phyloP scores from a whole-genome alignment of 2,888 invertebrate species.

The Hemithea aestivaria region DNA sequence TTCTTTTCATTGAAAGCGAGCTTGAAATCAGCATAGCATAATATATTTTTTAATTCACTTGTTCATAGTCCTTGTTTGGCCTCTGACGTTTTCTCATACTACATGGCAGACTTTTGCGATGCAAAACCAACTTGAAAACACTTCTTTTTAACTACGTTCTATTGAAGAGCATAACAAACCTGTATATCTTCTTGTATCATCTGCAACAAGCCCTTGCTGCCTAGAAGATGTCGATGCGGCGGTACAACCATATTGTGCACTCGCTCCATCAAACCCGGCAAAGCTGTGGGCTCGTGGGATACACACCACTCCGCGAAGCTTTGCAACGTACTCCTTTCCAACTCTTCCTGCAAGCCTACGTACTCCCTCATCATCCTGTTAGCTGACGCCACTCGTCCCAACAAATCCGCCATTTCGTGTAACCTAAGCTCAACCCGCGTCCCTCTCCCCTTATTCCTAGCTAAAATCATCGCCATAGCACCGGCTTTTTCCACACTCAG shows the following conservation, averaged over 20 bases:
- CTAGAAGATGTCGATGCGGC: conserved; percentile 57
- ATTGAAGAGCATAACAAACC: conserved; percentile 39
- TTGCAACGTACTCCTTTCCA: conserved; percentile 83
- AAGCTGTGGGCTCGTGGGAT: conserved; percentile 82
- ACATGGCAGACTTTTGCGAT: no score
- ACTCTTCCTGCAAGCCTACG: conserved; percentile 66
- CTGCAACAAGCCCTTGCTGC: conserved; percentile 67
- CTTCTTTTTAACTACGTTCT: no score
- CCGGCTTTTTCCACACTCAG: conserved; percentile 48
- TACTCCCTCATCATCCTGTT: conserved; percentile 81
- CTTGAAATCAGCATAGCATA: no score
- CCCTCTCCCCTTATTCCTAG: conserved; percentile 55
- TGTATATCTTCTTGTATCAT: conserved; percentile 55
- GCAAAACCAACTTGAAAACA: no score
- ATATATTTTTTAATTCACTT: no score
- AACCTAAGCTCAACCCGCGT: conserved; percentile 79
- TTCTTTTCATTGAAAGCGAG: no score
- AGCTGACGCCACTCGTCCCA: conserved; percentile 79
- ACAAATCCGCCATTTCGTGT: conserved; percentile 80
- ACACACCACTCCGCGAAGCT: conserved; percentile 85
- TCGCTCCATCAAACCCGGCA: conserved; percentile 82
- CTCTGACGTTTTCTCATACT: no score
- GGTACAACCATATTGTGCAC: conserved; percentile 82
- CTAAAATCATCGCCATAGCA: conserved; percentile 50
- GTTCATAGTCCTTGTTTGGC: no score